Percentiles rank a stretch among this genome's conserved stretches.
Evolutionary conservation across 92 coral and sea anemone species (phyloP).

Genomic region (Palythoa grandis): DNA sequence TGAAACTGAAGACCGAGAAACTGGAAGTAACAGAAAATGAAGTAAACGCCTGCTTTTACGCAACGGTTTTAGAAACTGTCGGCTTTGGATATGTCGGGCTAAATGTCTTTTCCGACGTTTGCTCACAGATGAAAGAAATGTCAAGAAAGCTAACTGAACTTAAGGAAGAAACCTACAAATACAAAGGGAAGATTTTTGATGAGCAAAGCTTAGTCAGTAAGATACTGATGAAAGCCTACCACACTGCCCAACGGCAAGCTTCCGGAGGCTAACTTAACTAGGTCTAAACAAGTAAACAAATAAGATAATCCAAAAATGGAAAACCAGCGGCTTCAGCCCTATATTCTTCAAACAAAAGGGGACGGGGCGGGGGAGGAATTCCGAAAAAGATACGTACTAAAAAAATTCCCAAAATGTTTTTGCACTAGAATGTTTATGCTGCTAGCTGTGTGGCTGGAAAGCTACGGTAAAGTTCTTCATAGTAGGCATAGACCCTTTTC

Average conservation of each 20-base stretch:
- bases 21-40: not conserved
- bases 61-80: not conserved
- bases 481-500: no score
- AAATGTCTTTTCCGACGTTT: not conserved
- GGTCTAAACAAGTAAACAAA: no score
- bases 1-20: not conserved
- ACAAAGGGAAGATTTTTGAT: not conserved
- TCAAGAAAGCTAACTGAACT: not conserved
- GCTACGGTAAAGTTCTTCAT: no score
- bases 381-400: no score
- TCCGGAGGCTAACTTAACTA: no score
- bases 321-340: no score
- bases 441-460: no score
- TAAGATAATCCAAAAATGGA: no score
- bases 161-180: not conserved
- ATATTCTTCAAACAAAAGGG: no score
- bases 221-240: not conserved
- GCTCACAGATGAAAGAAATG: not conserved
- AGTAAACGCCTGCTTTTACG: not conserved
- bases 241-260: not conserved
- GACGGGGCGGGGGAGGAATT: no score
- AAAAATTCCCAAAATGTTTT: no score
- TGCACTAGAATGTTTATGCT: no score
- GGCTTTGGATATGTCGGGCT: not conserved
- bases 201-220: not conserved